Percentiles rank a stretch among this genome's conserved stretches.
phyloP scores from a whole-genome alignment of 2,888 invertebrate species.

The Lamproptera curius region DNA sequence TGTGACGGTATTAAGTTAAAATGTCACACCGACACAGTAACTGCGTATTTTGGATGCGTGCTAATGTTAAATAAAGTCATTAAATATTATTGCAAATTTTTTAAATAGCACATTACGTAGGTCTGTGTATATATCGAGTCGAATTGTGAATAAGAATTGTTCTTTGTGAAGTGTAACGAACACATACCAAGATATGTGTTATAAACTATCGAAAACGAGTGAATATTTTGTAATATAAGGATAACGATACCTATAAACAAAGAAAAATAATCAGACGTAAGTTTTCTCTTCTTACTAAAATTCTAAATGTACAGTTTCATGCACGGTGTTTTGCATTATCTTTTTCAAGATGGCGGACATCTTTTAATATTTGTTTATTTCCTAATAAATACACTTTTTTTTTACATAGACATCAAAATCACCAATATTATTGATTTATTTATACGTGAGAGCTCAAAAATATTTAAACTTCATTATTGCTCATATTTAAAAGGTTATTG shows the following conservation, averaged over 20 bases:
- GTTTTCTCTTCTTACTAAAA: slow-evolving; percentile 29
- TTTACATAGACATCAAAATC: neutral
- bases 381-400: slow-evolving; percentile 20
- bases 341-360: slow-evolving; percentile 62
- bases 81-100: slow-evolving; percentile 36
- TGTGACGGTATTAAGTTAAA: slow-evolving; percentile 31
- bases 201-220: slow-evolving; percentile 25
- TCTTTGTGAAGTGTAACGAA: slow-evolving; percentile 18
- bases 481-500: slow-evolving; percentile 54
- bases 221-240: slow-evolving; percentile 8
- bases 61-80: slow-evolving; percentile 35
- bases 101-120: slow-evolving; percentile 32
- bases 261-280: slow-evolving; percentile 47
- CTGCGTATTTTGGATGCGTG: slow-evolving; percentile 57
- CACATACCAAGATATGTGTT: slow-evolving; percentile 16
- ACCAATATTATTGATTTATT: neutral
- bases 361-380: slow-evolving; percentile 43
- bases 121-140: slow-evolving; percentile 27
- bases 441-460: no score
- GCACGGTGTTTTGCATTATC: slow-evolving; percentile 29
- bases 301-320: slow-evolving; percentile 22
- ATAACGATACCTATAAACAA: slow-evolving; percentile 6
- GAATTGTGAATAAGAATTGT: slow-evolving; percentile 24
- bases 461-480: no score
- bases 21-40: slow-evolving; percentile 48